Conservation (phyloP, 2,888 invertebrate genomes). For the Phortica okadai region DNA sequence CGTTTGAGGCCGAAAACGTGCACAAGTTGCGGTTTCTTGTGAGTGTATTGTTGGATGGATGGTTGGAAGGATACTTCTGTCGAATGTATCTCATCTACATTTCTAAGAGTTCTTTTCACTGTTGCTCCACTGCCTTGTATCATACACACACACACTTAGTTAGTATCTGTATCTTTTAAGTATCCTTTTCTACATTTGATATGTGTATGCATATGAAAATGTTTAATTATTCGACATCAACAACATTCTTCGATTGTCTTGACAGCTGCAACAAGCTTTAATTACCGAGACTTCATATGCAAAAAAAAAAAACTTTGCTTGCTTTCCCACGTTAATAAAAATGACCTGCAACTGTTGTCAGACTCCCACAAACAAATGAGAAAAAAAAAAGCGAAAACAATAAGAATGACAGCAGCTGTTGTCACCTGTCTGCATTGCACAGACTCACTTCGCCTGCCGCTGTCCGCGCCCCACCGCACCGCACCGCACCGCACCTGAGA, state of each 20-base stretch:
- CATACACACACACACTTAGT: neutral
- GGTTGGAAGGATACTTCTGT: neutral
- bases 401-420: constrained; percentile 57
- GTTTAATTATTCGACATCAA: neutral
- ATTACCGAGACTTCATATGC: constrained; percentile 7
- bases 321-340: constrained; percentile 33
- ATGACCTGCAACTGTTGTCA: constrained; percentile 48
- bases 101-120: constrained; percentile 1
- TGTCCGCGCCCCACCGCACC: neutral
- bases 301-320: neutral
- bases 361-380: constrained; percentile 22
- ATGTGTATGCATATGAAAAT: neutral
- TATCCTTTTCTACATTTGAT: neutral
- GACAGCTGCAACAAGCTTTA: constrained; percentile 9
- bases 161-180: neutral
- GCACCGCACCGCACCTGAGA: neutral
- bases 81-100: neutral
- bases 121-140: neutral
- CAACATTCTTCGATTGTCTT: neutral
- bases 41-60: neutral
- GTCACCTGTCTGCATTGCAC: constrained; percentile 57
- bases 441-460: neutral
- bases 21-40: constrained; percentile 68
- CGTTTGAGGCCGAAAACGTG: constrained; percentile 60
- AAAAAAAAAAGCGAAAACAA: neutral